A percentile compares a stretch with the other conserved stretches of the same genome.
These are phyloP conservation scores for Podarcis siculus DNA, from an alignment of 2,797 vertebrate species.

Conservation along the genomic window DNA sequence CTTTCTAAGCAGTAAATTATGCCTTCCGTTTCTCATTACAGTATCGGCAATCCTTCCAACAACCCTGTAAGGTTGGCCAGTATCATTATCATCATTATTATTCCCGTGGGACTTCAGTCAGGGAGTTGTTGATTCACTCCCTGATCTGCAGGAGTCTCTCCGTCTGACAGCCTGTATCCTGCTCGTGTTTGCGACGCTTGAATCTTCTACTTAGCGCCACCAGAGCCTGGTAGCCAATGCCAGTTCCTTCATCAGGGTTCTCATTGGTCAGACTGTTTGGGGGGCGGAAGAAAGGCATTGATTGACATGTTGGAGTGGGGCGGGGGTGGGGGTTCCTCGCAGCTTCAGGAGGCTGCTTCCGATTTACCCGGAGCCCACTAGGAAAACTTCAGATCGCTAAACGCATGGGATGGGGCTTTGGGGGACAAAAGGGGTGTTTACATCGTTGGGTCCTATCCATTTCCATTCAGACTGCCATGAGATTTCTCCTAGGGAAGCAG, in stretches of 20 bases:
- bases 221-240: background rate
- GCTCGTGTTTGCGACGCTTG: background rate
- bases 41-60: background rate
- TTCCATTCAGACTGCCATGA: too few species aligned
- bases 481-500: background rate
- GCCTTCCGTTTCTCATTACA: too few species aligned
- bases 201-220: background rate
- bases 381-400: background rate
- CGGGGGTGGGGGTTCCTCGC: background rate
- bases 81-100: too few species aligned
- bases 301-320: too few species aligned
- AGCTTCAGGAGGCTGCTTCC: background rate
- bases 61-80: background rate
- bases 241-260: background rate
- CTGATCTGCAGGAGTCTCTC: background rate
- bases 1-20: background rate
- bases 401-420: background rate
- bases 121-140: background rate
- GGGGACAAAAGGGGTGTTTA: background rate
- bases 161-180: fast-evolving
- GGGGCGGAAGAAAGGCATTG: background rate
- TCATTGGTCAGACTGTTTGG: background rate
- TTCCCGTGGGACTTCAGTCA: background rate
- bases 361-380: background rate
- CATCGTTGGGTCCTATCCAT: too few species aligned